A percentile compares a stretch with the other conserved stretches of the same genome.
phyloP scores from a whole-genome alignment of 2,113 vertebrate genomes.

The Bombycilla garrulus region DNA sequence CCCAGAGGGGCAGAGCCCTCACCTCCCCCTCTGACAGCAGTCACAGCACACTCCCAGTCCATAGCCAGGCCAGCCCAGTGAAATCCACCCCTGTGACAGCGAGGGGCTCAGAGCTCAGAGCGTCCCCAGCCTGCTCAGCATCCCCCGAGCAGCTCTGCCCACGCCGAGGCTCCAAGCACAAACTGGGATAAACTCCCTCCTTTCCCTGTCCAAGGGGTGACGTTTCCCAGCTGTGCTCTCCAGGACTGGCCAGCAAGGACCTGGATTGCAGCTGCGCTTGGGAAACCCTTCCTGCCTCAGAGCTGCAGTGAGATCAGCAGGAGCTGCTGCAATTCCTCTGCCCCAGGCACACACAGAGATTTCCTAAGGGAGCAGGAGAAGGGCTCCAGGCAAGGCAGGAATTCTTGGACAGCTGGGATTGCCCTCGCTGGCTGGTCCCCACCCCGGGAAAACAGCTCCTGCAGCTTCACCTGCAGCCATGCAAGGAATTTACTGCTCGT shows the following conservation, averaged over 20 bases:
- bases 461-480: background rate
- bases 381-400: background rate
- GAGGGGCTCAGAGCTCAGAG: background rate
- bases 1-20: background rate
- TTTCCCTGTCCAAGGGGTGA: background rate
- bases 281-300: background rate
- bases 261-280: background rate
- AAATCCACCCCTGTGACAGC: background rate
- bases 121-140: fast-evolving
- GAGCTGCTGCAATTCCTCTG: background rate
- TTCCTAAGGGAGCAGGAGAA: background rate
- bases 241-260: background rate
- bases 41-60: fast-evolving
- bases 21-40: background rate
- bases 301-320: background rate
- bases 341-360: background rate
- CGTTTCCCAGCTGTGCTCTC: background rate
- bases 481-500: background rate
- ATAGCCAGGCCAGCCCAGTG: background rate
- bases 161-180: background rate
- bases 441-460: background rate
- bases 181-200: fast-evolving
- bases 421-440: background rate
- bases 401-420: background rate
- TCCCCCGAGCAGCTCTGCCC: background rate